Evolutionary conservation across 2,797 vertebrate genomes (phyloP), one percentile per base, ranked within the genome.

Genomic region (Microctenopoma stevenorrisi): DNA sequence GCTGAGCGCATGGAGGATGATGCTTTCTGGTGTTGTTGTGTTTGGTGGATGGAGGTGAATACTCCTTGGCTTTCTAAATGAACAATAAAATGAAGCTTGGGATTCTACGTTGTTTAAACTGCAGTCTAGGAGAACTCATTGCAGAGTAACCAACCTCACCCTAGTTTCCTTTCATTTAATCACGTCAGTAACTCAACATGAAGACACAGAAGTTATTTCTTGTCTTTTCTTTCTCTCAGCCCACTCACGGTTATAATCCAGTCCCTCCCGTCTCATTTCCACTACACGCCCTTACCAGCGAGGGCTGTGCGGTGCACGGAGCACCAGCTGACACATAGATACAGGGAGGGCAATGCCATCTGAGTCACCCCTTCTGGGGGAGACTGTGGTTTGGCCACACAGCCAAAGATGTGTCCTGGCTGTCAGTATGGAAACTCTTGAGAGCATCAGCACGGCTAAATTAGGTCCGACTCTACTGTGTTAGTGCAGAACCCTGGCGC

Each of bases 321-420:
- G n/a, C 37, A 50, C 25, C 38, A 16, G 33, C 30, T 47, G 50
- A 22, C 55, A 51, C 53, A 14, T 56, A 62, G n/a, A 33, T 15
- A 40, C 53, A 55, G 6, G 40, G 26, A 52, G 16, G 62, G 43
- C 59, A 71, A 8, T 62, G 65, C 72, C 65, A 69, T 64, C 47
- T 11, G 9, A 59, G 60, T 68, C 68, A 70, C 50, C 70, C 64
- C 42, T 58, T 43, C 55, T 65, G 63, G 54, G 53, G 62, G 68
- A 0, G 26, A 55, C 84, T 86, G 84, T 86, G 87, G 85, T 88
- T 86, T 78, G 47, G 89, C 83, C 91, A 88, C 84, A 81, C 84
- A 78, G 56, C 85, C 87, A 35, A 28, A 35, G 42, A 68, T 85
- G 78, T 74, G 78, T 84, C 91, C 91, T 91, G 91, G 88, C 89